These are phyloP conservation scores for Mesocentrotus franciscanus DNA, from an alignment of 53 echinoderm and acorn worm species.

Conservation along the genomic window DNA sequence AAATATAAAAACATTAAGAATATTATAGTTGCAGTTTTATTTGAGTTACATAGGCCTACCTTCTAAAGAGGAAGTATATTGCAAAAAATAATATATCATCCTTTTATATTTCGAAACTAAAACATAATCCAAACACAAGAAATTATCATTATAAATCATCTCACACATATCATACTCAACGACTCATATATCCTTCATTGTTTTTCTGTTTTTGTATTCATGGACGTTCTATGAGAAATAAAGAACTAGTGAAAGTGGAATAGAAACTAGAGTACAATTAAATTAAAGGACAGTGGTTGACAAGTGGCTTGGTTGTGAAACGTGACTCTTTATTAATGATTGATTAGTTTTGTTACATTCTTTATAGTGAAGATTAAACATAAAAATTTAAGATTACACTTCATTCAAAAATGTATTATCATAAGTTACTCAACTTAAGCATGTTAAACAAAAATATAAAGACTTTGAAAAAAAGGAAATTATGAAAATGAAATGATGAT, in stretches of 20 bases:
- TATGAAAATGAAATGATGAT: no score
- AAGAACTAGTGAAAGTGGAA: neutral
- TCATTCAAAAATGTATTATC: neutral
- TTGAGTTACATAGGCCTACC: no score
- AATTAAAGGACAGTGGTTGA: neutral
- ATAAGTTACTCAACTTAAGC: neutral
- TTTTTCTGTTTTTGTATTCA: neutral
- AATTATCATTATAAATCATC: neutral
- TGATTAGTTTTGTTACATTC: neutral
- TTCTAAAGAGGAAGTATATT: no score
- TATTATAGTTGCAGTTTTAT: no score
- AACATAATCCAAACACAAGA: neutral
- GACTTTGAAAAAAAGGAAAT: no score
- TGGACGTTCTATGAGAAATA: neutral
- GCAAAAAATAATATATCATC: no score
- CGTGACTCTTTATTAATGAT: constrained; percentile 4
- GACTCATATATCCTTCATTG: neutral
- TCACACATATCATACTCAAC: neutral
- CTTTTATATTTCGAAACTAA: neutral
- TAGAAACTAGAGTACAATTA: neutral
- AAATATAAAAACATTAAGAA: no score
- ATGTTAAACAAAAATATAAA: neutral
- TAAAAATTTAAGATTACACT: neutral
- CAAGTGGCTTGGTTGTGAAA: neutral
- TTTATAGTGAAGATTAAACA: neutral